Evolutionary conservation across 2,797 vertebrate genomes (phyloP).

Genomic region (Ceyx erithaca): DNA sequence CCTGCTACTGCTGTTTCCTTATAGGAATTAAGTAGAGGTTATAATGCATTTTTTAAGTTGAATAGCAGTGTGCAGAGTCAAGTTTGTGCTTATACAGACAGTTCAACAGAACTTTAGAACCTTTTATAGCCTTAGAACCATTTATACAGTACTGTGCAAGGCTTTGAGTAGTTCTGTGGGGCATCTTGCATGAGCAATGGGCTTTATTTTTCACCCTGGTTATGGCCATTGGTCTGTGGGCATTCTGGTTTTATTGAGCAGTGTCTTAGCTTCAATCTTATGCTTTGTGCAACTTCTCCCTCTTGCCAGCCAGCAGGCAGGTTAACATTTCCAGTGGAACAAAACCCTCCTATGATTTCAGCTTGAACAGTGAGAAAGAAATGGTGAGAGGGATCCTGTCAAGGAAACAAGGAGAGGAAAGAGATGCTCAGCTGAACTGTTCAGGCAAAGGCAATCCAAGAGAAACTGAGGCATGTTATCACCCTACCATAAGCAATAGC

Average conservation of each 20-base stretch:
- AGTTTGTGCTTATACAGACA: background rate
- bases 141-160: background rate
- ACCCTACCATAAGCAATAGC: rapidly evolving
- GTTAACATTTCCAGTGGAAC: background rate
- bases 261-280: background rate
- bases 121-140: too few species aligned
- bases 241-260: background rate
- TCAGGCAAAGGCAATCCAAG: background rate
- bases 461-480: background rate
- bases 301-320: background rate
- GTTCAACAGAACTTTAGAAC: background rate
- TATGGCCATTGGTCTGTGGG: rapidly evolving
- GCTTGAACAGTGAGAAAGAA: background rate
- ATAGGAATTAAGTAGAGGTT: background rate
- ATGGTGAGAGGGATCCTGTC: background rate
- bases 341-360: background rate
- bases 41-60: rapidly evolving
- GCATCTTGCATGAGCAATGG: background rate
- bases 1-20: background rate
- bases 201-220: background rate
- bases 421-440: background rate
- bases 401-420: background rate
- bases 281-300: background rate
- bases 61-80: background rate
- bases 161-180: background rate